Evolutionary conservation across 2,113 vertebrate species (phyloP).

Genomic region (Thunnus maccoyii): DNA sequence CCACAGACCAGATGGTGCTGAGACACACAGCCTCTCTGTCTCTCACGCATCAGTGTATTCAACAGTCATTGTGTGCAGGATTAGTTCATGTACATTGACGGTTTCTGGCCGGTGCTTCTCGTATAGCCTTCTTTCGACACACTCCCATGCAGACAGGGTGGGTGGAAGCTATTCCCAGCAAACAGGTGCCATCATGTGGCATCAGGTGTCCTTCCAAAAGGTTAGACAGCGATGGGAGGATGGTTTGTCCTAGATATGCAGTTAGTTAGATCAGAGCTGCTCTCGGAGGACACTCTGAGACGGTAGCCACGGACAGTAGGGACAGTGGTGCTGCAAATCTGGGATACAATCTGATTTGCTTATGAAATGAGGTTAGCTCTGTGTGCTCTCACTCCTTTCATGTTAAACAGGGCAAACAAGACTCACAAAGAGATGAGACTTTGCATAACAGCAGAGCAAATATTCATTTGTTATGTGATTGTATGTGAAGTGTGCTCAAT

Average conservation of each 20-base stretch:
- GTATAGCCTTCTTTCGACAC: constrained; percentile 40
- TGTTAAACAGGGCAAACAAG: constrained; percentile 50
- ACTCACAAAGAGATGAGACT: constrained; percentile 11
- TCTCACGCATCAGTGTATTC: constrained; percentile 50
- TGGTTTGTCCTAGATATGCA: constrained; percentile 70
- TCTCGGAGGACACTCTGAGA: constrained; percentile 63
- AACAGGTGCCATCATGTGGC: constrained; percentile 71
- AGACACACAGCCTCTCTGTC: constrained; percentile 34
- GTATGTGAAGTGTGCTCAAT: background rate
- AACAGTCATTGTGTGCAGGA: constrained; percentile 55
- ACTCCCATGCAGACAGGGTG: constrained; percentile 5
- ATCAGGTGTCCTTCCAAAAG: constrained; percentile 74
- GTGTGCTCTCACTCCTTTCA: constrained; percentile 31
- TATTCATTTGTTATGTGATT: constrained; percentile 4
- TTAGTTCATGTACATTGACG: constrained; percentile 52
- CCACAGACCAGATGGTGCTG: constrained; percentile 64
- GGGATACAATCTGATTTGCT: constrained; percentile 70
- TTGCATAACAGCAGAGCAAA: constrained; percentile 1
- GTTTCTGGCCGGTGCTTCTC: constrained; percentile 27
- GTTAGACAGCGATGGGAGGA: constrained; percentile 41
- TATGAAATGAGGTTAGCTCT: constrained; percentile 74
- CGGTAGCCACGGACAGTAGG: constrained; percentile 45
- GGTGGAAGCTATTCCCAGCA: constrained; percentile 56
- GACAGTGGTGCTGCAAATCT: constrained; percentile 49
- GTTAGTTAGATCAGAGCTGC: constrained; percentile 52